Conservation (phyloP, 2,113 vertebrate genomes). For the Gobius niger region DNA sequence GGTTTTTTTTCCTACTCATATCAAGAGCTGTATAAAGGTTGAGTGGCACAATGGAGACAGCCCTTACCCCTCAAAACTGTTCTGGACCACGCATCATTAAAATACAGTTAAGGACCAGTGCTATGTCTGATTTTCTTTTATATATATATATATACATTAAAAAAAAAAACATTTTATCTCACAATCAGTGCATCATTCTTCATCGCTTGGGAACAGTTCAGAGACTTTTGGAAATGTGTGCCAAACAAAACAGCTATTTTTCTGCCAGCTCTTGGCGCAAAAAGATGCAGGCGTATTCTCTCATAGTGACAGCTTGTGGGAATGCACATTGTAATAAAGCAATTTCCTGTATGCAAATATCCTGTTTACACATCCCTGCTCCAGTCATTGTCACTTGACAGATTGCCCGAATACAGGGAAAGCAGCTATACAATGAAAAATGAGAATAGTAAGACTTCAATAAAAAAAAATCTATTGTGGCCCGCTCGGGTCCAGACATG, state of each 20-base stretch:
- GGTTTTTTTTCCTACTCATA: no score
- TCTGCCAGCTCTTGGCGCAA: slow-evolving; percentile 43
- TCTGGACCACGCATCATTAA: no score
- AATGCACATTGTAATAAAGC: slow-evolving; percentile 71
- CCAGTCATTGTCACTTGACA: slow-evolving; percentile 70
- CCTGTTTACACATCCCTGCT: slow-evolving; percentile 67
- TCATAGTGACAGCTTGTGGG: slow-evolving; percentile 64
- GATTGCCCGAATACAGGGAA: slow-evolving; percentile 61
- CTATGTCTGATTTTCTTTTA: no score
- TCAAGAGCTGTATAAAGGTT: no score
- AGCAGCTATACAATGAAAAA: slow-evolving; percentile 62
- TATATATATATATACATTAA: no score
- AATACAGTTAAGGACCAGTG: no score
- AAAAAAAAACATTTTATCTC: no score
- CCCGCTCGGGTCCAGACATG: slow-evolving; percentile 32
- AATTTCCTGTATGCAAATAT: slow-evolving; percentile 77
- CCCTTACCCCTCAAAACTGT: no score
- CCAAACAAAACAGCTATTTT: slow-evolving; percentile 53
- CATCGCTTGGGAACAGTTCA: not conserved
- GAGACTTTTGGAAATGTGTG: slow-evolving; percentile 1
- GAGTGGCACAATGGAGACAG: no score
- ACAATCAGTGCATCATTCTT: not conserved
- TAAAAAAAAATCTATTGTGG: slow-evolving; percentile 54
- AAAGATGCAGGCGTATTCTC: slow-evolving; percentile 43
- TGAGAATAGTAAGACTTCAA: slow-evolving; percentile 59